These are phyloP conservation scores for Baryphthengus martii DNA, from an alignment of 2,113 vertebrate species.

Conservation along the genomic window DNA sequence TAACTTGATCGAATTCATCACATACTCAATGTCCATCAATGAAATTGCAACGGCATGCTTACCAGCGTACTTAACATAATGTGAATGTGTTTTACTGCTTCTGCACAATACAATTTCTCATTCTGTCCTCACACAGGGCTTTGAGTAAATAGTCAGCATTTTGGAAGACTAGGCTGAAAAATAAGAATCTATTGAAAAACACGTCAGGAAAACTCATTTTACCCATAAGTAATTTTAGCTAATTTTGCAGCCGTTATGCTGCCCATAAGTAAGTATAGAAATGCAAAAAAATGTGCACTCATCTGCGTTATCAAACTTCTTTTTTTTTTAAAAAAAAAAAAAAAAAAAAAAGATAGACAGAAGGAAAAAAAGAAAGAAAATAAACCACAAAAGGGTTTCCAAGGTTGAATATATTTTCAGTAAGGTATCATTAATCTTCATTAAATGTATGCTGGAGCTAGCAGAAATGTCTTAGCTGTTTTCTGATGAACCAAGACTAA, in stretches of 20 bases:
- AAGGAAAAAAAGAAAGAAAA: not conserved
- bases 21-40: constrained; percentile 8
- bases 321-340: not conserved
- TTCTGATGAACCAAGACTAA: constrained; percentile 51
- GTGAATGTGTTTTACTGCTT: constrained; percentile 21
- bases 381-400: constrained; percentile 39
- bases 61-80: constrained; percentile 42
- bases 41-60: not conserved
- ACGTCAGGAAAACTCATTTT: not conserved
- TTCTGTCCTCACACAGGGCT: not conserved
- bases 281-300: not conserved
- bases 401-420: constrained; percentile 33
- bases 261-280: not conserved
- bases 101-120: constrained; percentile 32
- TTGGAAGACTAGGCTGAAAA: not conserved
- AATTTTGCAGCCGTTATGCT: not conserved
- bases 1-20: constrained; percentile 16
- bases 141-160: constrained; percentile 27
- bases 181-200: not conserved
- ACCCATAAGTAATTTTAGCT: not conserved
- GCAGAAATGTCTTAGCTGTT: constrained; percentile 58
- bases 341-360: not conserved
- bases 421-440: constrained; percentile 61
- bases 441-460: constrained; percentile 61
- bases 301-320: not conserved